These are phyloP conservation scores for Linnaemya tessellans DNA, from an alignment of 2,888 invertebrate genomes.

Conservation along the genomic window DNA sequence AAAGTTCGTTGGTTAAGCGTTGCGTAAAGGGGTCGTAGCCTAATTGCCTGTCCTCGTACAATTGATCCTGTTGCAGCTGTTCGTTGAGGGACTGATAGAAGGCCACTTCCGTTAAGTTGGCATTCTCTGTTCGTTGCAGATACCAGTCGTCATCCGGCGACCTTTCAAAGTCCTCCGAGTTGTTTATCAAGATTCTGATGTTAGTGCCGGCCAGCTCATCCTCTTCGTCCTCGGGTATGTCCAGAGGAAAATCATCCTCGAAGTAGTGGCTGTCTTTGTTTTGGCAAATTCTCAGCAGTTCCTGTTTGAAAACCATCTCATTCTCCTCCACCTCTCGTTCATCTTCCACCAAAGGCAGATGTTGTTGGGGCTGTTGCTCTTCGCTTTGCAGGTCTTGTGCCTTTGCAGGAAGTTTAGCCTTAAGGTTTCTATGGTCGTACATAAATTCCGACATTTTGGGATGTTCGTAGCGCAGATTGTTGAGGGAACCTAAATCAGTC, in stretches of 20 bases:
- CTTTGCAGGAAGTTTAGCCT: conserved; percentile 16
- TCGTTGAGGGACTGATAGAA: conserved; percentile 81
- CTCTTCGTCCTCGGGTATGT: conserved; percentile 65
- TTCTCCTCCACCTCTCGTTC: conserved; percentile 63
- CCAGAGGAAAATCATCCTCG: conserved; percentile 37
- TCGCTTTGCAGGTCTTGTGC: not conserved
- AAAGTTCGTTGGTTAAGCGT: conserved; percentile 43
- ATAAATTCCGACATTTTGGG: conserved; percentile 81
- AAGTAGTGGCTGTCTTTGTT: conserved; percentile 58
- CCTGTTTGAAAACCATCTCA: conserved; percentile 66
- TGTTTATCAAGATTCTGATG: conserved; percentile 79
- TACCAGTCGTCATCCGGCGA: conserved; percentile 66
- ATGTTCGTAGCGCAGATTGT: conserved; percentile 79
- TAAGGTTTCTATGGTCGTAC: conserved; percentile 77
- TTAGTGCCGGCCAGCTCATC: conserved; percentile 72
- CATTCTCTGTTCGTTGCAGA: conserved; percentile 76
- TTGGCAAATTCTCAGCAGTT: conserved; percentile 68
- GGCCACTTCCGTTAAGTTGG: conserved; percentile 79
- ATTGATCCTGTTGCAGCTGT: conserved; percentile 75
- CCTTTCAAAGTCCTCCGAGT: conserved; percentile 73
- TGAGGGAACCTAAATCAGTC: conserved; percentile 61
- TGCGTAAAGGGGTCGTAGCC: conserved; percentile 68
- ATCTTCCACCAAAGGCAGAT: conserved; percentile 22
- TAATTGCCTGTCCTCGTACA: conserved; percentile 46
- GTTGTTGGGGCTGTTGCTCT: not conserved